Conservation (phyloP, 2,888 invertebrate genomes). For the Polia nebulosa region DNA sequence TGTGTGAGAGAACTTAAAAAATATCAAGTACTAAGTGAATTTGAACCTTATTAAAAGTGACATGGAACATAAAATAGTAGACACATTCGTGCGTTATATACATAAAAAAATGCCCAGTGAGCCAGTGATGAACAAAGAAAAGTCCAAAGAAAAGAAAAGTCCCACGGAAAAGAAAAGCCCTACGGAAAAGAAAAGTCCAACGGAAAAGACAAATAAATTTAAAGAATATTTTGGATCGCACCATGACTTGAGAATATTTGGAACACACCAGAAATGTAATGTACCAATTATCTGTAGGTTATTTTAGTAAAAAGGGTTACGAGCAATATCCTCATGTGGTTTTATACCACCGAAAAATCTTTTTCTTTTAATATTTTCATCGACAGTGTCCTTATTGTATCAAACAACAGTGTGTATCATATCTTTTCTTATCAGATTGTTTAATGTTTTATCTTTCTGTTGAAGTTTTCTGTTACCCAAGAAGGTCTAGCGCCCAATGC, state of each 20-base stretch:
- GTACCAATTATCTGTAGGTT: slow-evolving; percentile 11
- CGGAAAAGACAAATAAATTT: slow-evolving; percentile 77
- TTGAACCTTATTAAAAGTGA: slow-evolving; percentile 32
- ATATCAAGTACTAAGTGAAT: slow-evolving; percentile 30
- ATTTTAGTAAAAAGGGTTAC: background rate
- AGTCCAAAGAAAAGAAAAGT: slow-evolving; percentile 76
- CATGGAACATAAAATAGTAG: slow-evolving; percentile 70
- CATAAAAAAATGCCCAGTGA: slow-evolving; percentile 47
- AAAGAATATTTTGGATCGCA: slow-evolving; percentile 80
- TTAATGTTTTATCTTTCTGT: slow-evolving; percentile 42
- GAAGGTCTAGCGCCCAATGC: slow-evolving; percentile 24
- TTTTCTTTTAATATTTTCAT: slow-evolving; percentile 33
- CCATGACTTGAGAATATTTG: slow-evolving; percentile 69
- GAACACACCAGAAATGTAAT: slow-evolving; percentile 70
- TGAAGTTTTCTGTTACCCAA: slow-evolving; percentile 14
- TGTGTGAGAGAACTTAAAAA: background rate
- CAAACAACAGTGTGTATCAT: slow-evolving; percentile 11
- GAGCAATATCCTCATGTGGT: background rate
- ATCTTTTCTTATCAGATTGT: slow-evolving; percentile 47
- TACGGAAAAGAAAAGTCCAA: slow-evolving; percentile 75
- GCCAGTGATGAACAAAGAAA: slow-evolving; percentile 67
- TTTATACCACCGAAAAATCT: background rate
- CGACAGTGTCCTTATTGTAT: slow-evolving; percentile 4
- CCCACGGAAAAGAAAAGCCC: slow-evolving; percentile 73
- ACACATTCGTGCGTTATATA: slow-evolving; percentile 55